Evolutionary conservation across 2,888 invertebrate genomes (phyloP).

Genomic region (Drosophila colorata): DNA sequence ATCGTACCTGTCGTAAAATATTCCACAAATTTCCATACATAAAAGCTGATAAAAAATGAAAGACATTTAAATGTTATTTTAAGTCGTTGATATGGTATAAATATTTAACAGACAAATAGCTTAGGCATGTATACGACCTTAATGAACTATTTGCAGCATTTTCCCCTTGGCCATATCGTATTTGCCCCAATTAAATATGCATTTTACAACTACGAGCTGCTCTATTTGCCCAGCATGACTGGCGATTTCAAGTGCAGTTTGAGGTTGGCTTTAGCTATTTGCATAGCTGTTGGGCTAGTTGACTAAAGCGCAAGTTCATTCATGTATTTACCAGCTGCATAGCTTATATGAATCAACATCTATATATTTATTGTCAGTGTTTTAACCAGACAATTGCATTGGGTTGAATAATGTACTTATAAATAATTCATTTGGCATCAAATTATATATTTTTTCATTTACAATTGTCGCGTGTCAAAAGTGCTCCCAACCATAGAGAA

Average conservation of each 20-base stretch:
- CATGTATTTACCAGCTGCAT: slow-evolving; percentile 30
- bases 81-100: too few relatives aligned
- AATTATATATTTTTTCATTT: slow-evolving; percentile 25
- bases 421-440: slow-evolving; percentile 42
- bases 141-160: slow-evolving; percentile 9
- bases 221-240: slow-evolving; percentile 19
- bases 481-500: slow-evolving; percentile 23
- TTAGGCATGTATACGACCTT: slow-evolving; percentile 26
- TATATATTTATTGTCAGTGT: not conserved
- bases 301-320: slow-evolving; percentile 43
- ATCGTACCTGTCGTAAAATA: not conserved
- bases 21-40: not conserved
- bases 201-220: slow-evolving; percentile 14
- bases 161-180: slow-evolving; percentile 1
- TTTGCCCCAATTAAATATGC: slow-evolving; percentile 15
- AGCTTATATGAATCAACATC: slow-evolving; percentile 20
- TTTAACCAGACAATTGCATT: not conserved
- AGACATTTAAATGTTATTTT: not conserved
- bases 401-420: slow-evolving; percentile 17
- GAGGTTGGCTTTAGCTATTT: slow-evolving; percentile 31
- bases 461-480: slow-evolving; percentile 54
- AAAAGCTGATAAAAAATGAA: not conserved
- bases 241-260: slow-evolving; percentile 33
- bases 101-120: slow-evolving; percentile 25
- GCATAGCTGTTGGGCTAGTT: slow-evolving; percentile 50